Conservation (phyloP, 2,113 vertebrate genomes). For the Mirza zaza region DNA sequence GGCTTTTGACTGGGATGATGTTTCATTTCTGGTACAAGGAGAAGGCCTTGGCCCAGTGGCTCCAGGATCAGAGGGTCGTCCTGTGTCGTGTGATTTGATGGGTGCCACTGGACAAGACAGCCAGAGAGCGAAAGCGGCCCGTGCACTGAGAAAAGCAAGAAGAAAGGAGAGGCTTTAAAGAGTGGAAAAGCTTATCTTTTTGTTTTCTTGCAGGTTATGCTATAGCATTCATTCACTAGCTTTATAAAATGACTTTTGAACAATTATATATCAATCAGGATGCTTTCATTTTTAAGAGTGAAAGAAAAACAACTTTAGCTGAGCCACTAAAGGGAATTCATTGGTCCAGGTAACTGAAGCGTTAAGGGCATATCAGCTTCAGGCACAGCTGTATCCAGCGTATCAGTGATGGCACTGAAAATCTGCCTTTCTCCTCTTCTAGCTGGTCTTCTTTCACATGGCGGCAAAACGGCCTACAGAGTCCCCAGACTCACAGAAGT, state of each 20-base stretch:
- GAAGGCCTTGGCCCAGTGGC: not conserved
- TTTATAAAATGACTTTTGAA: conserved; percentile 7
- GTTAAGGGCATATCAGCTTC: not conserved
- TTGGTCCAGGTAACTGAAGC: not conserved
- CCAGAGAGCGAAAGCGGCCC: not conserved
- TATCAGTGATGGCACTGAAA: not conserved
- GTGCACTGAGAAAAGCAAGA: not conserved
- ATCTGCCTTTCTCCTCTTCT: not conserved
- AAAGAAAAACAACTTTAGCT: not conserved
- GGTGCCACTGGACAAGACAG: not conserved
- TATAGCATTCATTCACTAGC: not conserved
- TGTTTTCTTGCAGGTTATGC: not conserved
- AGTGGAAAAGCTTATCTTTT: not conserved
- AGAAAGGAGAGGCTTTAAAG: not conserved
- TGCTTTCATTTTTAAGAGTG: not conserved
- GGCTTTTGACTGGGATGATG: not conserved
- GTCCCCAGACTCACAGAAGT: not conserved
- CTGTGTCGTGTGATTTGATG: not conserved
- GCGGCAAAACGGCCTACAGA: not conserved
- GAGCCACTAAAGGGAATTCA: not conserved
- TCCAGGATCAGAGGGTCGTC: not conserved
- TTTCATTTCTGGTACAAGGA: not conserved
- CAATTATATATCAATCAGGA: not conserved
- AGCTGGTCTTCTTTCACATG: not conserved
- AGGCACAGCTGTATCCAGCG: not conserved